phyloP scores from a whole-genome alignment of 1,140 invertebrate species.

The Meloidogyne floridensis region DNA sequence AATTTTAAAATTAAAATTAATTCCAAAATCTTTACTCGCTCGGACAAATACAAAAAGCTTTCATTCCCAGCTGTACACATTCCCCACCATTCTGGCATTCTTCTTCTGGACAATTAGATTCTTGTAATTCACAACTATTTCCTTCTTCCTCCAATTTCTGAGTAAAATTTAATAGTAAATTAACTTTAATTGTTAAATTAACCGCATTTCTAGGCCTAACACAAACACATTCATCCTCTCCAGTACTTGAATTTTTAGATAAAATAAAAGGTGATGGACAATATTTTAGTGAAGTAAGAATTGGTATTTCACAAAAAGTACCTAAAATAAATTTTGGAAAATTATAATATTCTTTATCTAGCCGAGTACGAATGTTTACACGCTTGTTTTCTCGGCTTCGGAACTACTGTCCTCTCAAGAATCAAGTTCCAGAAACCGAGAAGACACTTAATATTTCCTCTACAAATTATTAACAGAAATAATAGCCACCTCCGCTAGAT shows the following conservation, averaged over 20 bases:
- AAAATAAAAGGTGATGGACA: background rate
- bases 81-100: constrained; percentile 29
- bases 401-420: too few species aligned
- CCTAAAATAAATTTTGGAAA: background rate
- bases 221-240: background rate
- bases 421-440: too few species aligned
- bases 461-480: too few species aligned
- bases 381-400: too few species aligned
- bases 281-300: background rate
- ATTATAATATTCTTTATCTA: too few species aligned
- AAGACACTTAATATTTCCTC: too few species aligned
- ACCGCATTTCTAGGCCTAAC: background rate
- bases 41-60: constrained; percentile 32
- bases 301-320: background rate
- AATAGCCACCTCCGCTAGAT: too few species aligned
- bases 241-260: background rate
- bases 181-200: background rate
- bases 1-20: background rate
- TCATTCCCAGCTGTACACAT: constrained; percentile 19
- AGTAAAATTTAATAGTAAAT: too few species aligned
- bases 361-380: too few species aligned
- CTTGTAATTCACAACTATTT: constrained; percentile 11
- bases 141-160: too few species aligned
- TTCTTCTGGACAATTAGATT: background rate
- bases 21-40: constrained; percentile 8